phyloP scores from a whole-genome alignment of 2,888 invertebrate genomes.

The Acrocyrtus sp. region DNA sequence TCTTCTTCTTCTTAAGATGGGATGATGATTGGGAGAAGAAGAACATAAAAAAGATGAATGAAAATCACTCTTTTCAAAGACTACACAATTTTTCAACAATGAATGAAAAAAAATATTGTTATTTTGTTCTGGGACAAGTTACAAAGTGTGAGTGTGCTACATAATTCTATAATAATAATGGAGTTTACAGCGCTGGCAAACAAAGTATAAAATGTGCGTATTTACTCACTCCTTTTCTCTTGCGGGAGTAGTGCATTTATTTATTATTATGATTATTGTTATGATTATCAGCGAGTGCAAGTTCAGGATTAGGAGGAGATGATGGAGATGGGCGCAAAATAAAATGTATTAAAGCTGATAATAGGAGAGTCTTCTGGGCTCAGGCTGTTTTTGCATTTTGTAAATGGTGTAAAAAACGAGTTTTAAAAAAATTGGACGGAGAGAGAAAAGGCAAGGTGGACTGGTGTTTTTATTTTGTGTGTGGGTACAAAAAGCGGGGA shows the following conservation, averaged over 20 bases:
- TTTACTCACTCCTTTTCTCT: too few species aligned
- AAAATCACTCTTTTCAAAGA: too few species aligned
- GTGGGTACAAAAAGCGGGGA: constrained; percentile 3
- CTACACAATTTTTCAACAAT: too few species aligned
- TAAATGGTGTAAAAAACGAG: constrained; percentile 47
- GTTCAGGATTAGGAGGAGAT: constrained; percentile 12
- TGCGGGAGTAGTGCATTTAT: constrained; percentile 45
- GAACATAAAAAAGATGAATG: constrained; percentile 16
- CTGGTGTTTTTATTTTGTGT: neutral
- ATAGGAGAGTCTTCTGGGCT: neutral
- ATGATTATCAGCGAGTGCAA: constrained; percentile 32
- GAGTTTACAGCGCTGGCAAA: too few species aligned
- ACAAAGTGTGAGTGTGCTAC: too few species aligned
- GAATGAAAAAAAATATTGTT: constrained; percentile 1
- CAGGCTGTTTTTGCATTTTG: neutral
- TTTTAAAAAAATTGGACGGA: constrained; percentile 23
- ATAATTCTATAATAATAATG: too few species aligned
- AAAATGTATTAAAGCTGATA: constrained; percentile 6
- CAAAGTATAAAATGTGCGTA: too few species aligned
- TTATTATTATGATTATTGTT: constrained; percentile 32
- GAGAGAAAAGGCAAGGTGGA: neutral
- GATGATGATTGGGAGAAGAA: neutral
- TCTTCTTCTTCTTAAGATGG: neutral
- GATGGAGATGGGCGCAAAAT: constrained; percentile 28
- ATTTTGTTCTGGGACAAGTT: constrained; percentile 10